Percentiles rank a stretch among this genome's conserved stretches.
Conservation (phyloP, 2,888 invertebrate genomes). For the Trichopria drosophilae region DNA sequence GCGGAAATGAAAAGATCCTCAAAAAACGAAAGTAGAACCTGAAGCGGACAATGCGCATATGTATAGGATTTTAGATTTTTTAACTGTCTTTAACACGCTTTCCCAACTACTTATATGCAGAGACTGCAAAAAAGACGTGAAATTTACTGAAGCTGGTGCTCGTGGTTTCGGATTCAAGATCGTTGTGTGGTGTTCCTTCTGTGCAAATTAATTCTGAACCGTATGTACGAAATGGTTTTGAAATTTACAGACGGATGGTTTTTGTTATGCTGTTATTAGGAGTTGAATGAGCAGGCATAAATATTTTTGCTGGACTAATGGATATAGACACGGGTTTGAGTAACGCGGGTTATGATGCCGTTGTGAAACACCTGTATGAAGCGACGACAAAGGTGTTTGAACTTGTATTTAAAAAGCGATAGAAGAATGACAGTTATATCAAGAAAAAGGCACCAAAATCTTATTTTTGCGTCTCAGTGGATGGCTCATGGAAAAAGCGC, state of each 20-base stretch:
- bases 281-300: conserved; percentile 40
- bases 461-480: too few species aligned
- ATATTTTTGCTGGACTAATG: conserved; percentile 41
- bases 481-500: too few species aligned
- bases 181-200: conserved; percentile 31
- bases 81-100: conserved; percentile 30
- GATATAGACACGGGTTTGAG: conserved; percentile 35
- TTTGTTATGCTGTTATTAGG: conserved; percentile 42
- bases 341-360: conserved; percentile 33
- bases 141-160: conserved; percentile 32
- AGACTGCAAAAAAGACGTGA: conserved; percentile 30
- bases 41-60: too few species aligned
- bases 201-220: conserved; percentile 37
- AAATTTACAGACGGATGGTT: conserved; percentile 41
- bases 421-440: too few species aligned
- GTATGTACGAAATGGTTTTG: conserved; percentile 36
- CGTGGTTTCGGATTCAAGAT: conserved; percentile 38
- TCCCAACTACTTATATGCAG: conserved; percentile 31
- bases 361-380: too few species aligned
- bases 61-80: conserved; percentile 31
- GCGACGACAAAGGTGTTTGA: too few species aligned
- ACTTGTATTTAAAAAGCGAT: too few species aligned
- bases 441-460: too few species aligned
- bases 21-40: too few species aligned
- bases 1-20: too few species aligned